Conservation (phyloP, 2,113 vertebrate species). For the Acanthochromis polyacanthus region DNA sequence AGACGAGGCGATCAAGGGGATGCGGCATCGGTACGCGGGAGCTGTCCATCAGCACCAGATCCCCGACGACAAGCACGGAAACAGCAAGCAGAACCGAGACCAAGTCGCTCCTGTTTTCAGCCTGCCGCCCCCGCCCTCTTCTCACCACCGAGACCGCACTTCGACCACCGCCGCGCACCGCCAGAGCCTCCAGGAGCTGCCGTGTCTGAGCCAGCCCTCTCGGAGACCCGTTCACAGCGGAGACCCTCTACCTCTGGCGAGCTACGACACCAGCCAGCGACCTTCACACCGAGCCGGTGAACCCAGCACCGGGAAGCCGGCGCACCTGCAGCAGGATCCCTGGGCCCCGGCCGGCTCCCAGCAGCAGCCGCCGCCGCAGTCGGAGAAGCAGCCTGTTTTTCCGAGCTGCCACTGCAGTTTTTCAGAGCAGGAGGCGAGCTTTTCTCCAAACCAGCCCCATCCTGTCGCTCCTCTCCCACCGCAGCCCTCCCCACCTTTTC, state of each 20-base stretch:
- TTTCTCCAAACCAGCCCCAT: constrained; percentile 71
- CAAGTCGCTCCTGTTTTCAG: constrained; percentile 76
- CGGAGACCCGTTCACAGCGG: constrained; percentile 75
- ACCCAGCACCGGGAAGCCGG: constrained; percentile 65
- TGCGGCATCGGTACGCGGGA: constrained; percentile 84
- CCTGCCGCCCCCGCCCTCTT: constrained; percentile 83
- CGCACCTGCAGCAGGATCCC: constrained; percentile 76
- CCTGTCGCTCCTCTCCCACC: constrained; percentile 68
- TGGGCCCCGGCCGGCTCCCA: constrained; percentile 78
- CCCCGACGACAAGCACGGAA: constrained; percentile 65
- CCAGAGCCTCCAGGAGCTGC: constrained; percentile 82
- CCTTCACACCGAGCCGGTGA: constrained; percentile 58
- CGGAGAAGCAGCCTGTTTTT: constrained; percentile 74
- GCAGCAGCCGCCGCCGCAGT: constrained; percentile 72
- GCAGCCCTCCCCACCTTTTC: constrained; percentile 82
- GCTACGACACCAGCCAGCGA: constrained; percentile 74
- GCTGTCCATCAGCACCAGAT: constrained; percentile 81
- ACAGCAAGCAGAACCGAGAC: constrained; percentile 66
- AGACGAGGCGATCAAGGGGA: constrained; percentile 84
- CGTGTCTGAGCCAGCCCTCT: constrained; percentile 79
- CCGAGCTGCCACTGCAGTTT: constrained; percentile 83
- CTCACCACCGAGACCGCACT: constrained; percentile 79
- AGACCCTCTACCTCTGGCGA: constrained; percentile 74
- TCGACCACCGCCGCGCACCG: constrained; percentile 70
- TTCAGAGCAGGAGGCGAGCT: constrained; percentile 76